Conservation (phyloP, 2,797 vertebrate genomes). For the Molossus molossus region DNA sequence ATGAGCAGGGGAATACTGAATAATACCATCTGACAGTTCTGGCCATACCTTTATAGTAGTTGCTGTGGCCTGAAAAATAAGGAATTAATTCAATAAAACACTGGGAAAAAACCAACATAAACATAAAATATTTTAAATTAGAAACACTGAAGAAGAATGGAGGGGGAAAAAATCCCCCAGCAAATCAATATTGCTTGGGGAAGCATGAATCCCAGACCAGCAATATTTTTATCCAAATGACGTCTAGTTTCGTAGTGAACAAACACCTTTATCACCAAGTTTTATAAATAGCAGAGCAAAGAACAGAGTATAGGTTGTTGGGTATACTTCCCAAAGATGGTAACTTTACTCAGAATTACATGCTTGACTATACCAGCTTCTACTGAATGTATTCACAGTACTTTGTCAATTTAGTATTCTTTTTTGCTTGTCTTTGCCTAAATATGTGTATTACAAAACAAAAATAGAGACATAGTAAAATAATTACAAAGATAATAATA, state of each 20-base stretch:
- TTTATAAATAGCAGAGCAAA: constrained; percentile 67
- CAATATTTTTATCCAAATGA: constrained; percentile 74
- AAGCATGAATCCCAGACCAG: constrained; percentile 70
- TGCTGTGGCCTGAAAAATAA: constrained; percentile 67
- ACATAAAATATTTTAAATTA: constrained; percentile 73
- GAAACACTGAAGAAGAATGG: constrained; percentile 70
- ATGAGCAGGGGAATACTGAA: background rate
- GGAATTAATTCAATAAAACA: constrained; percentile 79
- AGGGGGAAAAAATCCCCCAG: background rate
- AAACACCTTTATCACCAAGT: constrained; percentile 58
- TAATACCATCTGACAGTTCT: constrained; percentile 52
- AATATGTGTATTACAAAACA: constrained; percentile 65
- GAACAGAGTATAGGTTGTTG: constrained; percentile 66
- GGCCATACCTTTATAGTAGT: constrained; percentile 51
- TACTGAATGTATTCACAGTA: constrained; percentile 76
- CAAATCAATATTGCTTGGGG: constrained; percentile 75
- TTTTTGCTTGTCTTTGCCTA: constrained; percentile 71
- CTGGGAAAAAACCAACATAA: constrained; percentile 69
- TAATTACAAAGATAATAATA: constrained; percentile 70
- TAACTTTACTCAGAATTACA: constrained; percentile 75
- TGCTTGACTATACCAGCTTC: constrained; percentile 76
- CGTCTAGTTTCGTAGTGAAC: constrained; percentile 26
- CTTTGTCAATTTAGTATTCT: constrained; percentile 65
- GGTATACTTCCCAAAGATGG: constrained; percentile 73
- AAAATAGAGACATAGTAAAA: constrained; percentile 68